Base-by-base conservation (phyloP, 2,888 invertebrate genomes). In the Zaprionus bogoriensis region DNA sequence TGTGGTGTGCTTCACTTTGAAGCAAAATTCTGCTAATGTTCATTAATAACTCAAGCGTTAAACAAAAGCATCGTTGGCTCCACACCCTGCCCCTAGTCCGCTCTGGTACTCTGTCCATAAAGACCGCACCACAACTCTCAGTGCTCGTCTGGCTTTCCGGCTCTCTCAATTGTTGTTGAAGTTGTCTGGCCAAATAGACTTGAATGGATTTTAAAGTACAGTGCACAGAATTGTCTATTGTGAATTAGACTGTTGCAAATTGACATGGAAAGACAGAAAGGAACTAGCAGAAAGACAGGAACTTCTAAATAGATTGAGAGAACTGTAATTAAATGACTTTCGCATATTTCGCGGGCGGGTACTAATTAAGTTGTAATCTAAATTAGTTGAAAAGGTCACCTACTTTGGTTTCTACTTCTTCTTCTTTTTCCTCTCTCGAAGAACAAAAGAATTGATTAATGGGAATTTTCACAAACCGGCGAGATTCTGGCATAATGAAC, bases 381-480 rank as follows among this genome's bases (percentile, higher is more conserved):
- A 81, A 82, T 73, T 76, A 51, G 58, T 12, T 53, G 39, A 69
- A 74, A 86, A 74, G 77, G 70, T 80, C 83, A 83, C 83, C 80
- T 70, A 80, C 70, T 70, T 80, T 7, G 9, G 32, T 14, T 32
- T 32, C 30, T 4, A n/a, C 12, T 14, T 14, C 7, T 10, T 14
- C n/a, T n/a, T n/a, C n/a, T n/a, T n/a, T n/a, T n/a, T 1, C 5
- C 10, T 27, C 5, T 32, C 62, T 48, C 47, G 22, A 46, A 65
- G 67, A 84, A 86, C 87, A 82, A 86, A 75, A 73, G 81, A 83
- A 84, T 86, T 84, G 83, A 85, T 80, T 80, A 80, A 80, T 80
- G 66, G 27, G 77, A 80, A 70, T 57, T 67, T 86, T 77, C 86
- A 59, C 83, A 76, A 52, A 41, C 58, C 30, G 44, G 53, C 32